A percentile compares a stretch with the other conserved stretches of the same genome.
These are phyloP conservation scores for Diplodus puntazzo DNA, from an alignment of 2,797 vertebrate species.

Conservation along the genomic window DNA sequence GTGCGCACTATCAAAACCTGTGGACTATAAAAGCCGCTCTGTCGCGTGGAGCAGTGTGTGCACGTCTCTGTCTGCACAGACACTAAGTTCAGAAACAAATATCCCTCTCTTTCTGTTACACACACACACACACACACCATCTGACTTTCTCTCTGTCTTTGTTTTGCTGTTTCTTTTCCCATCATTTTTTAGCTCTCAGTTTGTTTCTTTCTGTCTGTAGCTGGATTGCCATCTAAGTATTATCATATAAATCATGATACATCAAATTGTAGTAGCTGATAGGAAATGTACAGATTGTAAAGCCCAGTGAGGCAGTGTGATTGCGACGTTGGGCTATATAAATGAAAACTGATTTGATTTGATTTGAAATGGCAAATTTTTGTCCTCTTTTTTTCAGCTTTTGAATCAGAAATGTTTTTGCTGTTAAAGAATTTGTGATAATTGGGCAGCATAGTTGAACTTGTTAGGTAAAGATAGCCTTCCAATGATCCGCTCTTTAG, in stretches of 20 bases:
- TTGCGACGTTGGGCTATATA: too few species aligned
- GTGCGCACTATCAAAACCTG: conserved; percentile 70
- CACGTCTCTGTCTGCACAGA: conserved; percentile 57
- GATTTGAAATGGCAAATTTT: conserved; percentile 4
- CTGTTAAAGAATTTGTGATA: conserved; percentile 22
- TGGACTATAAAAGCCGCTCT: conserved; percentile 71
- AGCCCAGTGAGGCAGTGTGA: too few species aligned
- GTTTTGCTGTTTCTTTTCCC: conserved; percentile 30
- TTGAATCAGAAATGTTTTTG: conserved; percentile 17
- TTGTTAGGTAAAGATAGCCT: not conserved
- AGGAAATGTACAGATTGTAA: conserved; percentile 15
- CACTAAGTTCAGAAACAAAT: conserved; percentile 48
- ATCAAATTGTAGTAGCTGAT: conserved; percentile 47
- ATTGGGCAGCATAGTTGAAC: not conserved
- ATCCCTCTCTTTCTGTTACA: conserved; percentile 2
- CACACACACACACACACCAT: conserved; percentile 31
- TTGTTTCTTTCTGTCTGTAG: conserved; percentile 27
- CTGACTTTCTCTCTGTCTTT: conserved; percentile 51
- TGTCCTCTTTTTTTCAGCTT: conserved; percentile 4
- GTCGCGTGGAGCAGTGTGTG: conserved; percentile 53
- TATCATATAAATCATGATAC: conserved; percentile 55
- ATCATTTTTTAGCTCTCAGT: conserved; percentile 38
- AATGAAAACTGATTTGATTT: too few species aligned
- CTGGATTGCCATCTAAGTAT: conserved; percentile 28
- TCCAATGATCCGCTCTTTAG: not conserved